Conservation (phyloP, 2,888 invertebrate species). For the Didymodactylos carnosus region DNA sequence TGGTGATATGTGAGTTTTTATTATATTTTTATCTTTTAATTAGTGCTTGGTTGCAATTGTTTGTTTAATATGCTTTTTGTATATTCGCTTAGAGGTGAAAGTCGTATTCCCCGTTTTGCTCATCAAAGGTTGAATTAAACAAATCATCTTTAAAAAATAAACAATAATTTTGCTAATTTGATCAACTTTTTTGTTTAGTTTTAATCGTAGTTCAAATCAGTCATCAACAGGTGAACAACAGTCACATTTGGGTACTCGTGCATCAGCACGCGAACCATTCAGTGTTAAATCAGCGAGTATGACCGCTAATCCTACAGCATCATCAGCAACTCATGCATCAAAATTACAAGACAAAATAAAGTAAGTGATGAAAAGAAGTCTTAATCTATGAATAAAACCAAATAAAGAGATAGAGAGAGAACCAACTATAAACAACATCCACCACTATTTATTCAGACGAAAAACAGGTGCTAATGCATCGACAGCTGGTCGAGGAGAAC, state of each 20-base stretch:
- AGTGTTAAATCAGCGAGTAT: not conserved
- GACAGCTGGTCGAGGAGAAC: too few relatives aligned
- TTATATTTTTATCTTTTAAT: not conserved
- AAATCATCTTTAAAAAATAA: not conserved
- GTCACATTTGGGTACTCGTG: not conserved
- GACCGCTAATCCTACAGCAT: not conserved
- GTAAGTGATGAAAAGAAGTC: too few relatives aligned
- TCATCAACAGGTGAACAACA: not conserved
- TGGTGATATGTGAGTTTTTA: too few relatives aligned
- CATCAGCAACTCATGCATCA: not conserved
- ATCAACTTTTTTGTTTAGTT: not conserved
- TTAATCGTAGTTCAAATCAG: not conserved
- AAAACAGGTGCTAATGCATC: too few relatives aligned
- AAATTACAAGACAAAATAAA: not conserved
- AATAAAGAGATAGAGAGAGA: too few relatives aligned
- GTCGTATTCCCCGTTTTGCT: not conserved
- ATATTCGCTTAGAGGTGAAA: not conserved
- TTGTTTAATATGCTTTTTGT: conserved; percentile 13
- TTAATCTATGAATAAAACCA: too few relatives aligned
- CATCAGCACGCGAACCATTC: not conserved
- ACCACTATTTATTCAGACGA: too few relatives aligned
- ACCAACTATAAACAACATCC: too few relatives aligned
- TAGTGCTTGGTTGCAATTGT: not conserved
- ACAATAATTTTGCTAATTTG: conserved; percentile 9
- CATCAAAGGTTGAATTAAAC: not conserved